Base-by-base conservation (phyloP, 2,113 vertebrate genomes). In the Sceloporus tristichus region DNA sequence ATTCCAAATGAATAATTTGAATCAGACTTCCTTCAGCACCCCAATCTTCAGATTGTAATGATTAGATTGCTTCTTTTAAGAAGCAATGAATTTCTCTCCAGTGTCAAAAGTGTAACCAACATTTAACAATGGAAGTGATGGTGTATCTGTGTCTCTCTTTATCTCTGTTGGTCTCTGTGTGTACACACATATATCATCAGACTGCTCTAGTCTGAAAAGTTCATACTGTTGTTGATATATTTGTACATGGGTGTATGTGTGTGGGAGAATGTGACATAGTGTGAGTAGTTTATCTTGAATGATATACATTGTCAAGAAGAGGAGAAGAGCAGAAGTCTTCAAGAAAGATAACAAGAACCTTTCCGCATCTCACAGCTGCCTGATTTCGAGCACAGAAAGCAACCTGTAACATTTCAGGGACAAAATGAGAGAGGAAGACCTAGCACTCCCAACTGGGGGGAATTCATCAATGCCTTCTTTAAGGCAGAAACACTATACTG, bases 211-310 rank as follows among this genome's bases (percentile, higher is more conserved):
- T 10, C 59, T 82, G 38, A 27, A 66, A 13, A 54, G 14, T 70
- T 34, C 68, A 23, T 18, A 54, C 34, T 42, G 8, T 34, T 87
- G 34, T 4, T 74, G 78, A 73, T 27, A 62, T 10, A 59, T 56
- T 68, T 83, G 5, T 56, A 56, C 4, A 42, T 59, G 21, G 11
- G 21, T 66, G 5, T 40, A 5, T 23, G 18, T n/a, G 13, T 38
- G 66, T 42, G 65, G n/a, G 54, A 59, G 65, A 21, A 2, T 54
- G 75, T 77, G 53, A 48, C 11, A 48, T 34, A 18, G 40, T 62
- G 79, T n/a, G 42, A 85, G 78, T 40, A 85, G 5, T 54, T 85
- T 89, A 81, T 80, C 82, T 73, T 80, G 77, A 80, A 56, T 65
- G 73, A 85, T 59, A 71, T 19, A 75, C 68, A 34, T 34, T 81